Evolutionary conservation across 2,113 vertebrate species (phyloP), one percentile per base, ranked within the genome.

Genomic region (Amia ocellicauda): DNA sequence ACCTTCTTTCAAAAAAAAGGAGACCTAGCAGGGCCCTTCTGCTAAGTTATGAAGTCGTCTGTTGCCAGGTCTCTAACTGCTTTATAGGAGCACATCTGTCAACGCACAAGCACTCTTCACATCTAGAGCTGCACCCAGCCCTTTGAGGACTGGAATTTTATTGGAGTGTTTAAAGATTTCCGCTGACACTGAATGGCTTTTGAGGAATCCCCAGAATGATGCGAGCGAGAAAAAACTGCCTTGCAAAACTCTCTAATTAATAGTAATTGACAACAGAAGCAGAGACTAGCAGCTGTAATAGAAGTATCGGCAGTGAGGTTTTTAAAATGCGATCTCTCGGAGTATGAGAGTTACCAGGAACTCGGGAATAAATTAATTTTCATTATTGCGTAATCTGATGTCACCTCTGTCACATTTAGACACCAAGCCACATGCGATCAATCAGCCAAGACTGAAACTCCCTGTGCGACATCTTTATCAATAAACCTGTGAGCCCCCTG

Each of bases 41-140:
- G 57, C 26, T 20, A 49, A 57, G 53, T 58, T 24, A 53, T 55
- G 24, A 53, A 41, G 19, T 41, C 26, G 22, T 60, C 31, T 10
- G 31, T 1, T 10, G 31, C 1, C 5, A 36, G 31, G 11, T 36
- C 14, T 60, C 3, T 3, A 56, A 31, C 2, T 16, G 53, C 29
- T 56, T 56, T 56, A 56, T 56, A 29, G 53, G 53, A 56, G 29
- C n/a, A n/a, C 53, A 56, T 56, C 50, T 40, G 20, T 43, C 29
- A 53, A 55, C 24, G 14, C 16, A 63, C 14, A 20, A 20, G 14
- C 50, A 29, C 53, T 56, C 29, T 31, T 56, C 29, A 56, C 16
- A 7, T 56, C 52, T 24, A 54, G 26, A 54, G 10, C 26, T 26
- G 16, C 24, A 23, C 52, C 24, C 23, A 54, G 53, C 13, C 11